Base-by-base conservation (phyloP, 2,113 vertebrate genomes). In the Cepphus grylle region DNA sequence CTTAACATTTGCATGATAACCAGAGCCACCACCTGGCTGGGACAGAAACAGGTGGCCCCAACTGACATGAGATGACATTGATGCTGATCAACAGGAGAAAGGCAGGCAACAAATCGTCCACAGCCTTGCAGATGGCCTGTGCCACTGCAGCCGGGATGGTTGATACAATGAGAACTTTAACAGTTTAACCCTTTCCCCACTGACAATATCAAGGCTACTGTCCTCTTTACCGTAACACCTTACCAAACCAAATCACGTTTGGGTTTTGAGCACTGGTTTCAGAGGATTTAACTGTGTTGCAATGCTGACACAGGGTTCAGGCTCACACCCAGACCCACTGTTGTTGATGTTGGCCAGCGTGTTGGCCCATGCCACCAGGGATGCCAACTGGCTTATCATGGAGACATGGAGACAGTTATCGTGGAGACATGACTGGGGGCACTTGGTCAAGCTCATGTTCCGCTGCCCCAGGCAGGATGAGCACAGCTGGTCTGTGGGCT, bases 1-100 rank as follows among this genome's bases (percentile, higher is more conserved):
- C 3, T 67, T 52, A 56, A 61, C 4, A 11, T 11, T 45, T 93
- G 11, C 40, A 45, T 3, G 8, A 45, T 15, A 76, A 20, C 20
- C 66, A 72, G 45, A 61, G 30, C 27, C 56, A 81, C 36, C 22
- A 65, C 43, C 4, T 8, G 53, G 49, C 36, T 2, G 8, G 42
- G 15, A 26, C 3, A 45, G 65, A 70, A 93, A 56, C 23, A 86
- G 36, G n/a, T 84, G 45, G 4, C 29, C 21, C 25, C 36, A 47
- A 32, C n/a, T 49, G 69, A 74, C 22, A 45, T 32, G 72, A 65
- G 43, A n/a, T 34, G 30, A 93, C 62, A 58, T 4, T 27, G 52
- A 45, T 21, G 40, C 9, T 0, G 1, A 36, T 52, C 45, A 36
- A 2, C 13, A 59, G 11, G 42, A 79, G 25, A 82, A 40, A 0